Evolutionary conservation across 2,888 invertebrate genomes (phyloP).

Genomic region (Polydesmus complanatus): DNA sequence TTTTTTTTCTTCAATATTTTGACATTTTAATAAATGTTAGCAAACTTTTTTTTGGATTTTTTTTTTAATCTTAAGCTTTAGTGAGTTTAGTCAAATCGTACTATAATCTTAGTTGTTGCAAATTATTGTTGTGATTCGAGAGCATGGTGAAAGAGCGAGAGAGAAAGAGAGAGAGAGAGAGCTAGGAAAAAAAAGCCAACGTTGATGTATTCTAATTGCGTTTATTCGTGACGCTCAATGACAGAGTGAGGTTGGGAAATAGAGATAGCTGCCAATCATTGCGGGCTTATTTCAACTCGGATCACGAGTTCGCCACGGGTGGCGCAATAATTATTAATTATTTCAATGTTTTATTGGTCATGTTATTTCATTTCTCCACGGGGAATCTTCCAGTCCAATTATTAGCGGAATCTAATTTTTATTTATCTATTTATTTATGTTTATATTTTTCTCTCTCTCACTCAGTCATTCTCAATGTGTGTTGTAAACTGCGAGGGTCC

Average conservation of each 20-base stretch:
- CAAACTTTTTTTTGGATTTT: no score
- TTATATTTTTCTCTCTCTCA: background rate
- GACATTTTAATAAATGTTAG: no score
- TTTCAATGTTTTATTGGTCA: background rate
- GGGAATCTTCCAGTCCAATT: background rate
- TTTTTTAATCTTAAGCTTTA: no score
- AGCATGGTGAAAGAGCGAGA: background rate
- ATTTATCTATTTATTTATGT: background rate
- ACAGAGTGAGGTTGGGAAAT: background rate
- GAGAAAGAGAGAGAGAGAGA: background rate
- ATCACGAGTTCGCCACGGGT: background rate
- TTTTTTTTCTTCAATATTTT: no score
- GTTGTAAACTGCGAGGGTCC: background rate
- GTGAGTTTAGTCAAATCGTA: no score
- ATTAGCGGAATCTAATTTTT: background rate
- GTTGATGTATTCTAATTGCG: background rate
- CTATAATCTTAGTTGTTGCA: no score
- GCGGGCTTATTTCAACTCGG: background rate
- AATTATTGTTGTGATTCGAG: no score
- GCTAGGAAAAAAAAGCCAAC: background rate
- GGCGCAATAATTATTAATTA: background rate
- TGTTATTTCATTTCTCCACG: background rate
- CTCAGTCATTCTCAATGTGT: no score
- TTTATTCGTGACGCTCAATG: background rate
- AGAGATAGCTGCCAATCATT: background rate